A percentile compares a stretch with the other conserved stretches of the same genome.
These are phyloP conservation scores for Scaeva pyrastri DNA, from an alignment of 2,888 invertebrate species.

Conservation along the genomic window DNA sequence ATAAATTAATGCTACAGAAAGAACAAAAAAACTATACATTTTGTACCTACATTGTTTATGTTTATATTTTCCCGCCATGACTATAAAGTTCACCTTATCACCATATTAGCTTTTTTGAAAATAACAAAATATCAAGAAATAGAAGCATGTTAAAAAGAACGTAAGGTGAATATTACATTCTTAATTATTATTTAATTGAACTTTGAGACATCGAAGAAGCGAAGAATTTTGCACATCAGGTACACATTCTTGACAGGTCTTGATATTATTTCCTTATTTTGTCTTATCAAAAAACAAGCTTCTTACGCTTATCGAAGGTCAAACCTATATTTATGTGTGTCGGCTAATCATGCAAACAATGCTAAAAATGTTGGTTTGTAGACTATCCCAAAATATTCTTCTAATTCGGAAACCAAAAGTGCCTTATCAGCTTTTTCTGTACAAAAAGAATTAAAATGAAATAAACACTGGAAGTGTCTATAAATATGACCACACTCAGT, in stretches of 20 bases:
- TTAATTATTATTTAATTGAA: too few relatives aligned
- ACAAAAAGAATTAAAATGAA: neutral
- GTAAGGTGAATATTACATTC: too few relatives aligned
- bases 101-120: too few relatives aligned
- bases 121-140: too few relatives aligned
- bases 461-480: constrained; percentile 7
- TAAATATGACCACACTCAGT: constrained; percentile 37
- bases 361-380: neutral
- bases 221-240: too few relatives aligned
- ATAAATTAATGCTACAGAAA: too few relatives aligned
- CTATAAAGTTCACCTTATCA: too few relatives aligned
- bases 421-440: neutral
- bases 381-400: neutral
- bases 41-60: too few relatives aligned
- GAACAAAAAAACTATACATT: too few relatives aligned
- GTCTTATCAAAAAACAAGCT: constrained; percentile 5
- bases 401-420: neutral
- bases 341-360: neutral
- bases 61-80: too few relatives aligned
- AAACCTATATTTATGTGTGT: constrained; percentile 19
- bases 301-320: constrained; percentile 20
- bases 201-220: too few relatives aligned
- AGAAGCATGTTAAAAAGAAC: too few relatives aligned
- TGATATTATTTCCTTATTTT: neutral
- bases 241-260: neutral